These are phyloP conservation scores for Aurelia aurita complex sp. Pacific DNA, from an alignment of 30 jellyfish, hydroid and myxozoan genomes.

Conservation along the genomic window DNA sequence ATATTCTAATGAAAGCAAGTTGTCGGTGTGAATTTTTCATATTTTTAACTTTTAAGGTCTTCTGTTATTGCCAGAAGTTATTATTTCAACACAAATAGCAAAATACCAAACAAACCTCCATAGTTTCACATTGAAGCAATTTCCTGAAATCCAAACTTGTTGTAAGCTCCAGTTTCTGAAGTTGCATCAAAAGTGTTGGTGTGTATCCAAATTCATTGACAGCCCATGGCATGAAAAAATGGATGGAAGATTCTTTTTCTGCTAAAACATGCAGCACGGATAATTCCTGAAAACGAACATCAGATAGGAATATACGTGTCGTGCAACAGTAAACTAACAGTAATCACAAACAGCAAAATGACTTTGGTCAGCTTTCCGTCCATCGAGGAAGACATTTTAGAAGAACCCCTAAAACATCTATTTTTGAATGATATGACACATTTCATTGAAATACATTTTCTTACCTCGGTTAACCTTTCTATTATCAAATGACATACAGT, in stretches of 20 bases:
- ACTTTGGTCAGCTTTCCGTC: too few species aligned
- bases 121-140: slow-evolving; percentile 72
- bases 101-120: slow-evolving; percentile 61
- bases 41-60: too few species aligned
- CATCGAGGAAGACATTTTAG: too few species aligned
- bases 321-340: background rate
- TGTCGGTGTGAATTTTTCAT: too few species aligned
- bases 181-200: slow-evolving; percentile 72
- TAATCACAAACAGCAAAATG: background rate
- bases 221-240: slow-evolving; percentile 92
- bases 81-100: too few species aligned
- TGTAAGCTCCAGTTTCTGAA: slow-evolving; percentile 75
- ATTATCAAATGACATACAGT: too few species aligned
- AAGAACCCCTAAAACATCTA: too few species aligned
- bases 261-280: slow-evolving; percentile 84
- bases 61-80: too few species aligned
- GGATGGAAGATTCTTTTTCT: slow-evolving; percentile 67
- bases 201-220: slow-evolving; percentile 96
- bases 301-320: background rate
- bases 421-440: too few species aligned
- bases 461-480: too few species aligned
- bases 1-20: too few species aligned
- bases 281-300: slow-evolving; percentile 63
- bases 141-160: slow-evolving; percentile 87
- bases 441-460: too few species aligned